Conservation (phyloP, 2,797 vertebrate species). For the Sitta carolinensis region DNA sequence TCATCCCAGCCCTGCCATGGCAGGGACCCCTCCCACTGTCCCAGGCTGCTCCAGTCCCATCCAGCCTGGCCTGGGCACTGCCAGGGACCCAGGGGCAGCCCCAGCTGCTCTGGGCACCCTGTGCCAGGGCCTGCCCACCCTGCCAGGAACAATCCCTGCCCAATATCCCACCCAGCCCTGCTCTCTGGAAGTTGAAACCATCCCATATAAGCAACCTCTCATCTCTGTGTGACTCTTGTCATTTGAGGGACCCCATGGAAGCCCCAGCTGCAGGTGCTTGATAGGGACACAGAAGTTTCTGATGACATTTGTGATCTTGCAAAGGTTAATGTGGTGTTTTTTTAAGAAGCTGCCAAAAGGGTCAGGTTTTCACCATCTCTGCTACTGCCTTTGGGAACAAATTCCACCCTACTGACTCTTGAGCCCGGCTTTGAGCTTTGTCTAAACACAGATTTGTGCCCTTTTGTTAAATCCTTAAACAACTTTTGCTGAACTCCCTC, state of each 20-base stretch:
- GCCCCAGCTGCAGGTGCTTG: background rate
- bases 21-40: background rate
- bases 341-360: background rate
- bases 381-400: background rate
- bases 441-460: background rate
- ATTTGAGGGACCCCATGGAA: background rate
- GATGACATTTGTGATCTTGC: background rate
- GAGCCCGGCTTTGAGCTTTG: background rate
- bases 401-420: background rate
- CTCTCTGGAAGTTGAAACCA: background rate
- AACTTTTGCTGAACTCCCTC: background rate
- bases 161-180: fast-evolving
- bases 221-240: background rate
- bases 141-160: background rate
- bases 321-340: background rate
- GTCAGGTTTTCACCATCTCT: background rate
- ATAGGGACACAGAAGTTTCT: background rate
- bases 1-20: fast-evolving
- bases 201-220: background rate
- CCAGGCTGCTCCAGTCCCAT: background rate
- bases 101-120: background rate
- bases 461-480: background rate
- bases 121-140: background rate
- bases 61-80: background rate
- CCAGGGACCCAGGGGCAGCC: background rate